Conservation (phyloP, 2,888 invertebrate species). For the Tipula confusa region DNA sequence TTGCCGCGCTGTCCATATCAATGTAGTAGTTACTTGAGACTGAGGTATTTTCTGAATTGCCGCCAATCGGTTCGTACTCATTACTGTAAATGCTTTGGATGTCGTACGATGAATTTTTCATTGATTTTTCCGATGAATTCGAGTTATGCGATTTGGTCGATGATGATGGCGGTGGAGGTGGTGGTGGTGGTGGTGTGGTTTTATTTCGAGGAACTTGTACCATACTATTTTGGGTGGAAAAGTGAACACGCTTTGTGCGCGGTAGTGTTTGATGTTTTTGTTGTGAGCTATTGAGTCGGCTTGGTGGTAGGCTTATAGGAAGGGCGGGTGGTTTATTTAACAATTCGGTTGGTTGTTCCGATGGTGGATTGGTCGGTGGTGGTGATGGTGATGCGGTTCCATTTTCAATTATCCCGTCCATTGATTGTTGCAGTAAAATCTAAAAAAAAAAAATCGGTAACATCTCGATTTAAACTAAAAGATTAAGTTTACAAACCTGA, state of each 20-base stretch:
- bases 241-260: constrained; percentile 56
- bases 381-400: constrained; percentile 41
- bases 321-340: background rate
- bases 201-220: constrained; percentile 46
- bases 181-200: constrained; percentile 26
- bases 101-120: constrained; percentile 26
- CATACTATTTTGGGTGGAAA: constrained; percentile 61
- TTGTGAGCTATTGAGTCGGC: constrained; percentile 36
- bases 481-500: constrained; percentile 44
- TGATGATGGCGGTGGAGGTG: constrained; percentile 34
- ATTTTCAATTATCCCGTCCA: constrained; percentile 51
- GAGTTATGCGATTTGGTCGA: constrained; percentile 40
- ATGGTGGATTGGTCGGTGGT: constrained; percentile 41
- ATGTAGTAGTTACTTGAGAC: constrained; percentile 58
- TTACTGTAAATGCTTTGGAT: constrained; percentile 65
- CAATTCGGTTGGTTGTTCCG: background rate
- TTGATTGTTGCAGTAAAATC: constrained; percentile 70
- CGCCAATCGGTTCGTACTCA: constrained; percentile 65
- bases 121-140: constrained; percentile 20
- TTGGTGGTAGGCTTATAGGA: constrained; percentile 37
- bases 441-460: constrained; percentile 40
- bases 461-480: background rate
- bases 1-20: constrained; percentile 56
- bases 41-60: constrained; percentile 43
- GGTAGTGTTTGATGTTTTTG: constrained; percentile 39